Evolutionary conservation across 2,797 vertebrate genomes (phyloP), one percentile per base, ranked within the genome.

Genomic region (Delichon dasypus): DNA sequence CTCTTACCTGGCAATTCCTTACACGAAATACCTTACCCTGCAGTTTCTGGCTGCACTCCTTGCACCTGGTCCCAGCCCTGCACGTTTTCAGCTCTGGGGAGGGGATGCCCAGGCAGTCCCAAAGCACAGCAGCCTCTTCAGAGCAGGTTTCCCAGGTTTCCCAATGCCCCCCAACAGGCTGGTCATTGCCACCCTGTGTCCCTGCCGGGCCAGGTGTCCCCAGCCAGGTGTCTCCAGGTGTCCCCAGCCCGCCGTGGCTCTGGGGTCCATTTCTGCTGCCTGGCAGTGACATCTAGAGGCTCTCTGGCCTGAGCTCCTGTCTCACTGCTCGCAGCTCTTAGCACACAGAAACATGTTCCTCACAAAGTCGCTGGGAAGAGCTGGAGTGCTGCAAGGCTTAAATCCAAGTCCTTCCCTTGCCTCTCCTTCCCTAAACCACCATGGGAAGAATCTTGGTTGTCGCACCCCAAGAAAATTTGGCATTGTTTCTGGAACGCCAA

Each of bases 281-380:
- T 61, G 68, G 91, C 57, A 94, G 91, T 95, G 98, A 93, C 98
- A 97, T 84, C 97, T 97, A 94, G 95, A 96, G 97, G 94, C 57
- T 85, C 36, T 16, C 15, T 47, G 29, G 25, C 13, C 54, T 38
- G 77, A 77, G 66, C 60, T 68, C 40, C 57, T 6, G 2, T 20
- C 53, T 67, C 51, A 2, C 72, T 68, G 48, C 47, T 89, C 2
- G 1, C 58, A 89, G 62, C 34, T 2, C 18, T 21, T 16, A 9
- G 32, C 70, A 47, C 10, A 4, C 34, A 62, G 47, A 51, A 70
- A 47, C 16, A 25, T 26, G 8, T 2, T 60, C 38, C 80, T 38
- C 11, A 17, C 1, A 4, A 53, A 67, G 23, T 7, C 11, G 19
- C 42, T 3, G 16, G 54, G 38, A 72, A 91, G 17, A 18, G 30